Percentiles rank a stretch among this genome's conserved stretches.
These are phyloP conservation scores for Colostygia pectinataria DNA, from an alignment of 2,888 invertebrate genomes.

Conservation along the genomic window DNA sequence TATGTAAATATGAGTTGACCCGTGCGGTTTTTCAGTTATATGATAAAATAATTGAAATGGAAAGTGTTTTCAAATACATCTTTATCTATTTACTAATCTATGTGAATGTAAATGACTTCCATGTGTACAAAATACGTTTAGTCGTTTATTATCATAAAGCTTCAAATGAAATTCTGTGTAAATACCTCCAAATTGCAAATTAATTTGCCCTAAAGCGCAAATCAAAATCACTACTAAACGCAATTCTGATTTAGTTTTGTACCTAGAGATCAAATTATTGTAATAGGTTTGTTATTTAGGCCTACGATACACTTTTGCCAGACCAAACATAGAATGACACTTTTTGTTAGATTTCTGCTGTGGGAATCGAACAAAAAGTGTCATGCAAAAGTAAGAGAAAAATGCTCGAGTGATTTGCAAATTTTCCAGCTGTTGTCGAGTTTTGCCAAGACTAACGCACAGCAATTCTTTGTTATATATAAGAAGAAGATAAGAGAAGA, in stretches of 20 bases:
- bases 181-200: constrained; percentile 34
- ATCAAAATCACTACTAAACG: constrained; percentile 37
- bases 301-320: background rate
- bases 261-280: constrained; percentile 28
- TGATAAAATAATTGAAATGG: too few relatives aligned
- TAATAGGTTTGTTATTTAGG: constrained; percentile 24
- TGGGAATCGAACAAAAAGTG: too few relatives aligned
- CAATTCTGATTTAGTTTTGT: constrained; percentile 35
- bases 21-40: too few relatives aligned
- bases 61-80: background rate
- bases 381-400: too few relatives aligned
- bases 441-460: background rate
- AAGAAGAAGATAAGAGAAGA: too few relatives aligned
- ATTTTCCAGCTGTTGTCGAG: background rate
- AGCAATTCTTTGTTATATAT: too few relatives aligned
- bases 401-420: too few relatives aligned
- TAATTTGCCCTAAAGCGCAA: constrained; percentile 33
- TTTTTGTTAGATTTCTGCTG: too few relatives aligned
- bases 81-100: background rate
- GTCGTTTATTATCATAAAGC: constrained; percentile 11
- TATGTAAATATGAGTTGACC: too few relatives aligned
- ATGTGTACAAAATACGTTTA: constrained; percentile 12
- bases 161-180: constrained; percentile 27
- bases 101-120: background rate
- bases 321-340: background rate